Conservation (phyloP, 1,140 invertebrate genomes). For the Zaprionus davidi region DNA sequence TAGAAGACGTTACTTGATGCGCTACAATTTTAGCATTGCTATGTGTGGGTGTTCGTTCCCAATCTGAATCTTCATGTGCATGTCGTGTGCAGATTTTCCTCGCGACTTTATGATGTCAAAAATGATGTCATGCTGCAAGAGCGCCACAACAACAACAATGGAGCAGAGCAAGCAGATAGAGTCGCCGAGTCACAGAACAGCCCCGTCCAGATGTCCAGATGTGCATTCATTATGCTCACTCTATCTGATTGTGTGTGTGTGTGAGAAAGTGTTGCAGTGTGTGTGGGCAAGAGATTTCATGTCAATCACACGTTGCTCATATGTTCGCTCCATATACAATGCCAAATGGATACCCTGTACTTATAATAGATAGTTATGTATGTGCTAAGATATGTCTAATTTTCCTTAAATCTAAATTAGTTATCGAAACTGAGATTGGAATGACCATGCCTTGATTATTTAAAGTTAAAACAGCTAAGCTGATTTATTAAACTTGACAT, state of each 20-base stretch:
- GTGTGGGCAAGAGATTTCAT: slow-evolving; percentile 64
- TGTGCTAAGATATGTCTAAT: neutral
- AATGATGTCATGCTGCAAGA: slow-evolving; percentile 82
- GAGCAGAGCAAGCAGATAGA: slow-evolving; percentile 19
- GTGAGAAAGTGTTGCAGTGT: slow-evolving; percentile 16
- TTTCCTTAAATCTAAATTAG: neutral
- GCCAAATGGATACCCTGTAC: slow-evolving; percentile 57
- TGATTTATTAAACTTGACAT: too few relatives aligned
- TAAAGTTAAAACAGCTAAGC: too few relatives aligned
- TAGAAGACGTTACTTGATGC: slow-evolving; percentile 7
- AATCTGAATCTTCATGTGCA: slow-evolving; percentile 24
- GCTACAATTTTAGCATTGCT: slow-evolving; percentile 16
- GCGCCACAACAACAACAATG: slow-evolving; percentile 53
- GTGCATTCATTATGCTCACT: slow-evolving; percentile 75
- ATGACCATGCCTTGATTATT: neutral
- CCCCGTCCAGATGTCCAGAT: slow-evolving; percentile 63
- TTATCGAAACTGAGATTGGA: neutral
- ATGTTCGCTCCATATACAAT: slow-evolving; percentile 64
- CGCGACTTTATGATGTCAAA: slow-evolving; percentile 68
- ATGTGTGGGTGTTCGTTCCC: slow-evolving; percentile 25
- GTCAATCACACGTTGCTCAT: slow-evolving; percentile 79
- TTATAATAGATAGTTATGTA: neutral
- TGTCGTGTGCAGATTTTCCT: slow-evolving; percentile 61
- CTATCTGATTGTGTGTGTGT: neutral
- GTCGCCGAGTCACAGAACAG: slow-evolving; percentile 17